Percentiles rank a stretch among this genome's conserved stretches.
Conservation (phyloP, 2,113 vertebrate species). For the Egretta garzetta region DNA sequence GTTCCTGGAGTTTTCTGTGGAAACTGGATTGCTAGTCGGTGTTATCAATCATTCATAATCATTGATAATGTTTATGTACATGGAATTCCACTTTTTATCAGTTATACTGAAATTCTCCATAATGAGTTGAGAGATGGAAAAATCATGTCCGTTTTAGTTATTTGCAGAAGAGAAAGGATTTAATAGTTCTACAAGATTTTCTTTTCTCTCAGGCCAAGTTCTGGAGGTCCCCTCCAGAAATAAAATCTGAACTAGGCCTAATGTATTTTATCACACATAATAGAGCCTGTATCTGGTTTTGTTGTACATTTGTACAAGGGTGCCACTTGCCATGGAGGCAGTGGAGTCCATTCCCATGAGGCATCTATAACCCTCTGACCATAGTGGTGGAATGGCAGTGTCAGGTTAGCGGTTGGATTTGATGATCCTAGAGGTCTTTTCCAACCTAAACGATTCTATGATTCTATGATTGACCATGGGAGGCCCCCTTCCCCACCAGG, state of each 20-base stretch:
- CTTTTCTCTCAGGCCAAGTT: not conserved
- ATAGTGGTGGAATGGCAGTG: too few species aligned
- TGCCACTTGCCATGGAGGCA: not conserved
- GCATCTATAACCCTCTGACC: not conserved
- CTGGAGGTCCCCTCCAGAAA: not conserved
- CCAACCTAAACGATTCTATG: too few species aligned
- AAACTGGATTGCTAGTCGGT: not conserved
- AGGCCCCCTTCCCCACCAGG: not conserved
- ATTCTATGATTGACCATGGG: too few species aligned
- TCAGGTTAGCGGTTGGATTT: too few species aligned
- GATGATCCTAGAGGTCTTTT: too few species aligned
- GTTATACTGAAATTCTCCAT: not conserved
- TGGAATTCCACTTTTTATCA: not conserved
- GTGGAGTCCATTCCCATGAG: not conserved
- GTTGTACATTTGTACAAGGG: not conserved
- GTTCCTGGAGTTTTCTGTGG: not conserved
- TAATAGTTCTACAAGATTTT: not conserved
- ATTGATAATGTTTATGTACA: not conserved
- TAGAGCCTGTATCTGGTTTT: not conserved
- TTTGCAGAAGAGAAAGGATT: not conserved
- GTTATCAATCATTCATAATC: not conserved
- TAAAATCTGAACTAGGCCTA: not conserved
- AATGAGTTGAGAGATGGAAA: not conserved
- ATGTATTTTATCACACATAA: not conserved
- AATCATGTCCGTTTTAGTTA: not conserved